Evolutionary conservation across 2,888 invertebrate genomes (phyloP), one percentile per base, ranked within the genome.

Genomic region (Pammene fasciana): DNA sequence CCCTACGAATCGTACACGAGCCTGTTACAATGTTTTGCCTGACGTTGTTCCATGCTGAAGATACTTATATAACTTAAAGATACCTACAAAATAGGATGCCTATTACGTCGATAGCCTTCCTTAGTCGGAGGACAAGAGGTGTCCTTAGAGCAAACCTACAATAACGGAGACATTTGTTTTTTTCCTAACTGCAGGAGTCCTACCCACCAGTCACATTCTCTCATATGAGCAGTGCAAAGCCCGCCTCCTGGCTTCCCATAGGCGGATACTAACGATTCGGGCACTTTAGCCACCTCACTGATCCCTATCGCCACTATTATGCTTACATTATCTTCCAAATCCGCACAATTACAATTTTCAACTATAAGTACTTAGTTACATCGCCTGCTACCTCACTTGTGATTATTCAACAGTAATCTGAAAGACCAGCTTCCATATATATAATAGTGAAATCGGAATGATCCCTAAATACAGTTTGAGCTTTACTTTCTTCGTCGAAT

Each of bases 21-120:
- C 68, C 75, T 76, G 78, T 72, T 80, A 79, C 76, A 71, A 72
- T 72, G 62, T 78, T 79, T 77, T 76, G 77, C 78, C 55, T 70
- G 57, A 45, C 57, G 64, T 57, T 62, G 62, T 71, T 70, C 67
- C 65, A 62, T 62, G 64, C 65, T 67, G 61, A 66, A 45, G 55
- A 54, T 59, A 67, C 70, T 54, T 68, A 71, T 74, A 71, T 67
- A 34, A 55, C 45, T 68, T 60, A 65, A 65, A 67, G 18, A 14
- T 55, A 65, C 57, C 60, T 71, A 71, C 26, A 65, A 61, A 41
- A 71, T 72, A 72, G 57, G 65, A 72, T 59, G 70, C 70, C 56
- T 68, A 66, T 55, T 64, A 72, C 70, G 52, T 70, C 52, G 67
- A 60, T 65, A 48, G 61, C 64, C 54, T 65, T 65, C 26, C 50